A percentile compares a stretch with the other conserved stretches of the same genome.
phyloP scores from a whole-genome alignment of 1,140 invertebrate species.

The Melitaea cinxia region DNA sequence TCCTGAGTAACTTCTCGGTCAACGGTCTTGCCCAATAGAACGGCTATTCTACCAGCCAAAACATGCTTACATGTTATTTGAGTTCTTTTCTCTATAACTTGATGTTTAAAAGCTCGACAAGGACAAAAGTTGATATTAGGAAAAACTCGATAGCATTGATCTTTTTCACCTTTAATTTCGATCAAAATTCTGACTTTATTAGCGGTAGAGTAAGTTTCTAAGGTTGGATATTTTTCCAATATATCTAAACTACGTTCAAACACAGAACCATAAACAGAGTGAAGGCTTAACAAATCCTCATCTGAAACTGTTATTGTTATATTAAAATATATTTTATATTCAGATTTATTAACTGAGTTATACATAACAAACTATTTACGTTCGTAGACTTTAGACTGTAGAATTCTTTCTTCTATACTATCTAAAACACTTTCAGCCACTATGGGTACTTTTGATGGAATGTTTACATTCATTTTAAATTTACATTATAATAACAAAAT shows the following conservation, averaged over 20 bases:
- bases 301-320: conserved; percentile 71
- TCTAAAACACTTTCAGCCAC: conserved; percentile 43
- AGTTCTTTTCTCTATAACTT: conserved; percentile 80
- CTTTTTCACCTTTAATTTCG: conserved; percentile 83
- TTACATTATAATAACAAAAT: neutral
- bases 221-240: conserved; percentile 78
- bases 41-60: conserved; percentile 83
- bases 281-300: conserved; percentile 79
- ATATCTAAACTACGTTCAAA: conserved; percentile 84
- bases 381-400: conserved; percentile 39
- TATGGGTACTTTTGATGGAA: conserved; percentile 39
- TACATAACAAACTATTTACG: conserved; percentile 37
- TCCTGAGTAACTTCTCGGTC: conserved; percentile 76
- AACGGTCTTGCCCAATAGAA: conserved; percentile 74
- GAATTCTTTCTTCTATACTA: conserved; percentile 44
- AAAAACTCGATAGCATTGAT: conserved; percentile 83
- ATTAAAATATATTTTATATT: neutral
- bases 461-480: conserved; percentile 12
- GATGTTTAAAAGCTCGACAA: conserved; percentile 82
- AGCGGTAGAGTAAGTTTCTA: conserved; percentile 72
- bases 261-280: conserved; percentile 82
- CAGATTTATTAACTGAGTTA: neutral
- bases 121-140: conserved; percentile 84
- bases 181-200: conserved; percentile 73
- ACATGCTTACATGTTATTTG: conserved; percentile 85